phyloP scores from a whole-genome alignment of 2,113 vertebrate species.

The Hippocampus comes region DNA sequence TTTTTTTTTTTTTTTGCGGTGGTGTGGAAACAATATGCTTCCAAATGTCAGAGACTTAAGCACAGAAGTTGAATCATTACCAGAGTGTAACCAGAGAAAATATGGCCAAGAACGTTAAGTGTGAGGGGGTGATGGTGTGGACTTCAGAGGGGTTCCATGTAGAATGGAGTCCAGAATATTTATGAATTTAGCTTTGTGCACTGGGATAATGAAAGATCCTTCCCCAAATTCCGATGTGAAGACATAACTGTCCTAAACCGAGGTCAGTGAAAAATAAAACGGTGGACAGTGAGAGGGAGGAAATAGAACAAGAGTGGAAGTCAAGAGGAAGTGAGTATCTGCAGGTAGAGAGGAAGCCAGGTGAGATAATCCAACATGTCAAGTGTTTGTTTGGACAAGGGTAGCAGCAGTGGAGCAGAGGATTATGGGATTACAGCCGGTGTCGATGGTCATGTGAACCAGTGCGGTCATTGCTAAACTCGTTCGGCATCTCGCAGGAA shows the following conservation, averaged over 20 bases:
- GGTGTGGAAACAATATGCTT: too few species aligned
- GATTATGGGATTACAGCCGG: slow-evolving; percentile 73
- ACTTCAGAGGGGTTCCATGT: too few species aligned
- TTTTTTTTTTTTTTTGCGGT: too few species aligned
- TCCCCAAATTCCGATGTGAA: not conserved
- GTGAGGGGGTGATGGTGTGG: too few species aligned
- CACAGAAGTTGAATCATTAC: too few species aligned
- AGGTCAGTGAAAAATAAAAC: not conserved
- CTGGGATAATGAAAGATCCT: too few species aligned
- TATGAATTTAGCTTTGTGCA: not conserved
- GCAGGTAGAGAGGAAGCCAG: slow-evolving; percentile 21
- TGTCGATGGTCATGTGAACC: slow-evolving; percentile 67
- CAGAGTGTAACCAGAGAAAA: too few species aligned
- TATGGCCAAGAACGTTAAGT: too few species aligned
- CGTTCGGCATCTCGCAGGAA: slow-evolving; percentile 58
- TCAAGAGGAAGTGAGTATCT: not conserved
- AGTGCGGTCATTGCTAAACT: slow-evolving; percentile 62
- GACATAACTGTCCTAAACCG: not conserved
- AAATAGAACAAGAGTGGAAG: slow-evolving; percentile 4
- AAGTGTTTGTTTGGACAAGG: slow-evolving; percentile 56
- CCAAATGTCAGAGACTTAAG: too few species aligned
- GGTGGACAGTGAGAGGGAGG: not conserved
- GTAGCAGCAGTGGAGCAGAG: slow-evolving; percentile 44
- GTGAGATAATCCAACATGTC: slow-evolving; percentile 48
- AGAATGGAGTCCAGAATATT: too few species aligned